Evolutionary conservation across 2,888 invertebrate genomes (phyloP), one percentile per base, ranked within the genome.

Genomic region (Cabera pusaria): DNA sequence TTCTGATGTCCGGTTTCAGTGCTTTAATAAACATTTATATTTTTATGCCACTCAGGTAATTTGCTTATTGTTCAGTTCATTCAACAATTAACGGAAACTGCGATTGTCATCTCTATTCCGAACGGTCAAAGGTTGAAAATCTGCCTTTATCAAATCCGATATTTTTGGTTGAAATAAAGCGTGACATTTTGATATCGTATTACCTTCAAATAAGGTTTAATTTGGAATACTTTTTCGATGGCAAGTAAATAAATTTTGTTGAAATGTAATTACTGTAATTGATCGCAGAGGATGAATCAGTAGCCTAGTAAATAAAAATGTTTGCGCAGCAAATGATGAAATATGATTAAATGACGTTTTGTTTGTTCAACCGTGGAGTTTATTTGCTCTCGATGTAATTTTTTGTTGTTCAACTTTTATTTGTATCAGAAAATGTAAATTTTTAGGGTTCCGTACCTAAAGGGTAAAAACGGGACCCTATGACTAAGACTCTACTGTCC

Each of bases 11-110:
- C 48, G 48, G 43, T 55, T 49, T 43, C 52, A 43, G 47, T 35
- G 46, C 49, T 53, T 57, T 57, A 52, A 55, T 57, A 56, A 53
- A 53, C 57, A 52, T 53, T 55, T 44, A 50, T 50, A 47, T 43
- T 42, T 45, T 57, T 56, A 55, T 50, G 50, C 22, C 45, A 41
- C 41, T 21, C 37, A 22, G 39, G 29, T 28, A 41, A 31, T 25
- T 39, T 6, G 31, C 31, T 35, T 31, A 32, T 26, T 31, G 35
- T 31, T 14, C 35, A 19, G 34, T 28, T 9, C 7, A 26, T 31
- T 31, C 21, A 42, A 27, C 31, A 27, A 31, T 22, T 5, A n/a
- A 42, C 24, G 9, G 1, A 3, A 2, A 5, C 2, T 23, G 17
- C 14, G 18, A 29, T 14, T 22, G 6, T 21, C 6, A 21, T n/a